Conservation (phyloP, 1,140 invertebrate genomes). For the Drosophila pruinosa region DNA sequence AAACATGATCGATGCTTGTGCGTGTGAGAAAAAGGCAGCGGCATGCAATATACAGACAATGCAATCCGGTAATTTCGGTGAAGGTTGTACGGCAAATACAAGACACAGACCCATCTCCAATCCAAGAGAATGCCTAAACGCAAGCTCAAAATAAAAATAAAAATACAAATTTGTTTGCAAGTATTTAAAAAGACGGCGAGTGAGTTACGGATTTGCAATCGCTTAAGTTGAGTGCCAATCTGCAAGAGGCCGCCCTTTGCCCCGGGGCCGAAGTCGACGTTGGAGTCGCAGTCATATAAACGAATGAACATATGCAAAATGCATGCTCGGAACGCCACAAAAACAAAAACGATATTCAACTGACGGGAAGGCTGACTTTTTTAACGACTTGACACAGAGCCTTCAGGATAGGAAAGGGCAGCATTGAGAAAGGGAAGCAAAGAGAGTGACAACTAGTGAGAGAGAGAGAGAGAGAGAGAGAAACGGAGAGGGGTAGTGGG, state of each 20-base stretch:
- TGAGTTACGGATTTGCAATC: slow-evolving; percentile 82
- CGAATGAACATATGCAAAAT: slow-evolving; percentile 79
- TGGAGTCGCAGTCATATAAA: slow-evolving; percentile 63
- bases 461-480: background rate
- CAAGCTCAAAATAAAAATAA: slow-evolving; percentile 1
- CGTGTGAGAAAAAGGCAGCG: slow-evolving; percentile 56
- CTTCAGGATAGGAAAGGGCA: slow-evolving; percentile 20
- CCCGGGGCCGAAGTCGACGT: slow-evolving; percentile 10
- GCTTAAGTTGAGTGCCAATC: slow-evolving; percentile 77
- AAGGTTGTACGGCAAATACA: slow-evolving; percentile 53
- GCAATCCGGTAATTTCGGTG: slow-evolving; percentile 52
- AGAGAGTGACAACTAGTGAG: background rate
- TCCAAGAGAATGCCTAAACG: slow-evolving; percentile 17
- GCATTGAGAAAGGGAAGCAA: slow-evolving; percentile 11
- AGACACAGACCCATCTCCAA: background rate
- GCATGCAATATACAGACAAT: slow-evolving; percentile 26
- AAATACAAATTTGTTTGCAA: slow-evolving; percentile 48
- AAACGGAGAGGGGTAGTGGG: background rate
- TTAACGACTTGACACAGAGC: slow-evolving; percentile 75
- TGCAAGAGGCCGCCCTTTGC: slow-evolving; percentile 37
- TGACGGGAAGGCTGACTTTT: slow-evolving; percentile 64
- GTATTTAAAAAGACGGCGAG: slow-evolving; percentile 61
- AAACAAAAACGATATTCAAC: slow-evolving; percentile 18
- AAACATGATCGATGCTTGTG: background rate
- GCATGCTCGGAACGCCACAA: slow-evolving; percentile 50